Conservation (phyloP, 2,888 invertebrate genomes). For the Troides aeacus region DNA sequence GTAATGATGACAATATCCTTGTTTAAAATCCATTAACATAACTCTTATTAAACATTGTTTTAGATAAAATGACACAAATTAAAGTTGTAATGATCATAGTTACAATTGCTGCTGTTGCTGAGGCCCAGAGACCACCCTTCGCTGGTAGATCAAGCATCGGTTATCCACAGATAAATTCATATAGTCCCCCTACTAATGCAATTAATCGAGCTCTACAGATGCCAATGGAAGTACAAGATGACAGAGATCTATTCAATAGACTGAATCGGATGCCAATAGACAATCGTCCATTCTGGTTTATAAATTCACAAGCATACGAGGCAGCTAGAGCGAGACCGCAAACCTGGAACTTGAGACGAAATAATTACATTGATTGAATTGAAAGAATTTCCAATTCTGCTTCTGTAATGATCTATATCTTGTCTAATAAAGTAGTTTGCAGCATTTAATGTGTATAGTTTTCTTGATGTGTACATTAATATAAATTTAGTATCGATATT, state of each 20-base stretch:
- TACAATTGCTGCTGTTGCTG: background rate
- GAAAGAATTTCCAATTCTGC: too few species aligned
- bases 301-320: constrained; percentile 82
- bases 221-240: constrained; percentile 77
- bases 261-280: constrained; percentile 80
- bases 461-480: too few species aligned
- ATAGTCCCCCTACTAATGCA: too few species aligned
- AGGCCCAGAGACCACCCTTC: background rate
- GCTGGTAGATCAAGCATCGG: constrained; percentile 49
- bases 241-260: constrained; percentile 76
- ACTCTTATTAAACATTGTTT: background rate
- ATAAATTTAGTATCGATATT: too few species aligned
- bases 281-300: constrained; percentile 83
- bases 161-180: constrained; percentile 70
- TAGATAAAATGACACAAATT: background rate
- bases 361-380: constrained; percentile 34
- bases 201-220: too few species aligned
- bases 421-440: too few species aligned
- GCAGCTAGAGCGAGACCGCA: constrained; percentile 61
- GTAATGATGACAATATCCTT: too few species aligned
- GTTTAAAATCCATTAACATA: background rate
- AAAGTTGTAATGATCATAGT: background rate
- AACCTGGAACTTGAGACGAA: constrained; percentile 47
- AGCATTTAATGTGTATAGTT: too few species aligned
- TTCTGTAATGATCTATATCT: too few species aligned